Percentiles rank a stretch among this genome's conserved stretches.
These are phyloP conservation scores for Platycheirus rosarum DNA, from an alignment of 2,888 invertebrate genomes.

Conservation along the genomic window DNA sequence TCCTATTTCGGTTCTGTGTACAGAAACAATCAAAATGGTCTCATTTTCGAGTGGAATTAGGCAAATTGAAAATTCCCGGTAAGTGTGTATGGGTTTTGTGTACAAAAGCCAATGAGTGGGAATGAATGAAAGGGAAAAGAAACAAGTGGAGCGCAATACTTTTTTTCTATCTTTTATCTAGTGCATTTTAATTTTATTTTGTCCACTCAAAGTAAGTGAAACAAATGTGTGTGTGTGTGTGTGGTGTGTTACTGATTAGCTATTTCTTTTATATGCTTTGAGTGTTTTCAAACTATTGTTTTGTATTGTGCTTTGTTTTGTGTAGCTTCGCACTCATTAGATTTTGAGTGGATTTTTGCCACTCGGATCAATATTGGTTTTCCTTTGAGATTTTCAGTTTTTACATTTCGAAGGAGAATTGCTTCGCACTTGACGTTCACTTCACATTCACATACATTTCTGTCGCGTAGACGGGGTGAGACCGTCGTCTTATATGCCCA, in stretches of 20 bases:
- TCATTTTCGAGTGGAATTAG: slow-evolving; percentile 12
- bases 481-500: slow-evolving; percentile 49
- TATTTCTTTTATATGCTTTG: not conserved
- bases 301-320: not conserved
- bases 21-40: slow-evolving; percentile 41
- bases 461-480: slow-evolving; percentile 68
- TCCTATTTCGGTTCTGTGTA: slow-evolving; percentile 44
- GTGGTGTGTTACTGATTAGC: not conserved
- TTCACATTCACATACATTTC: slow-evolving; percentile 49
- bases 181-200: not conserved
- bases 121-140: slow-evolving; percentile 69
- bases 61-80: slow-evolving; percentile 20
- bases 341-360: not conserved
- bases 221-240: not conserved
- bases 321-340: not conserved
- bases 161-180: not conserved
- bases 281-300: not conserved
- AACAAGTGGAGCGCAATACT: slow-evolving; percentile 27
- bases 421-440: not conserved
- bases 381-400: slow-evolving; percentile 32
- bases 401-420: slow-evolving; percentile 29
- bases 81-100: slow-evolving; percentile 5
- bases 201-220: not conserved
- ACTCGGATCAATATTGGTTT: slow-evolving; percentile 66
- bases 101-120: slow-evolving; percentile 11